These are phyloP conservation scores for Branchipolynoe longqiensis DNA, from an alignment of 2,888 invertebrate species.

Conservation along the genomic window DNA sequence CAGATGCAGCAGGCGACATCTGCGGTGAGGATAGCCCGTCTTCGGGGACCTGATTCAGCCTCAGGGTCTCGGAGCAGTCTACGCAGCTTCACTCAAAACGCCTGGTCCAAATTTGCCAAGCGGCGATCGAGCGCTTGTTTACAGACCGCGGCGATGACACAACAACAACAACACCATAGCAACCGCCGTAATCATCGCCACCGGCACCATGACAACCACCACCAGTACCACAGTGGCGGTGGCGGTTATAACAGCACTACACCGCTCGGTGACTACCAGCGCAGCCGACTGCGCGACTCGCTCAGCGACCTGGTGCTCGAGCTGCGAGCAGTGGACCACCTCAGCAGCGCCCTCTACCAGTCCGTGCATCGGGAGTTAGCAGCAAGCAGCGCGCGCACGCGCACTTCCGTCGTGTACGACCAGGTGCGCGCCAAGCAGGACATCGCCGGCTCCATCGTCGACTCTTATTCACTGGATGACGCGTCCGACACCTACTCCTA, in stretches of 20 bases:
- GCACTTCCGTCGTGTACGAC: conserved; percentile 43
- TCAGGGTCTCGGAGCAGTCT: conserved; percentile 27
- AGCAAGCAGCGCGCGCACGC: conserved; percentile 65
- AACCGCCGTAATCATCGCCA: not conserved
- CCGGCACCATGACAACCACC: not conserved
- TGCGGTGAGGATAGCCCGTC: too few species aligned
- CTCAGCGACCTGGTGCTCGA: conserved; percentile 30
- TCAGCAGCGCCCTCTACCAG: not conserved
- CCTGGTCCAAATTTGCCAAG: conserved; percentile 22
- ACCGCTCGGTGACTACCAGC: conserved; percentile 3
- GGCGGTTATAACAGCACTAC: not conserved
- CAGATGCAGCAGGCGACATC: too few species aligned
- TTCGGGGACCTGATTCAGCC: too few species aligned
- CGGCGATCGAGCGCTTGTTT: too few species aligned
- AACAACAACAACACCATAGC: too few species aligned
- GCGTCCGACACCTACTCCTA: conserved; percentile 71
- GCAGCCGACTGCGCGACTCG: conserved; percentile 29
- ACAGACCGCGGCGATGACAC: too few species aligned
- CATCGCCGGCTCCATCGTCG: conserved; percentile 73
- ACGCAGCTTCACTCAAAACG: conserved; percentile 15
- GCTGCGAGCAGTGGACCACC: conserved; percentile 25
- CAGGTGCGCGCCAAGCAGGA: conserved; percentile 66
- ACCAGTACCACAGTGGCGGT: too few species aligned
- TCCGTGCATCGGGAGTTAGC: conserved; percentile 60
- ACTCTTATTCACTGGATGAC: conserved; percentile 73